phyloP scores from a whole-genome alignment of 37 sponge, comb jelly and placozoan genomes.

The Chondrilla cf. caribensis region DNA sequence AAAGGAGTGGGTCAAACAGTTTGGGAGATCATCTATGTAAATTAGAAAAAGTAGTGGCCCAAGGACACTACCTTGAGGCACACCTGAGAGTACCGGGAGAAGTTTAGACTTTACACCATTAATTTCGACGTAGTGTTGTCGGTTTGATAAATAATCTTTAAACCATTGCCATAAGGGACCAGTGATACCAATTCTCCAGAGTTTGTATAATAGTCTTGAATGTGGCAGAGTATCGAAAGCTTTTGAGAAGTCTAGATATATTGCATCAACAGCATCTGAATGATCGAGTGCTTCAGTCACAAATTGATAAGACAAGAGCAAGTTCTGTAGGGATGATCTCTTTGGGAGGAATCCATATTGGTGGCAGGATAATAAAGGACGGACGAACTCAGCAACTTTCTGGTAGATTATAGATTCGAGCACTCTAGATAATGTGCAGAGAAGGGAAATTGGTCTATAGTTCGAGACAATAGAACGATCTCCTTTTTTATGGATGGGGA shows the following conservation, averaged over 20 bases:
- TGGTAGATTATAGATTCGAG: no score
- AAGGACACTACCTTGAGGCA: slow-evolving; percentile 47
- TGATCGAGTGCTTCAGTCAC: slow-evolving; percentile 21
- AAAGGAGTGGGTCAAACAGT: not conserved
- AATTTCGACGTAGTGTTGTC: slow-evolving; percentile 17
- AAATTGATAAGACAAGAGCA: no score
- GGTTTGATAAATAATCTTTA: not conserved
- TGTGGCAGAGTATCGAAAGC: slow-evolving; percentile 46
- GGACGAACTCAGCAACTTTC: no score
- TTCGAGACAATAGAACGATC: no score
- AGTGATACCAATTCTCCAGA: slow-evolving; percentile 28
- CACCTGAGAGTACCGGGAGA: slow-evolving; percentile 13
- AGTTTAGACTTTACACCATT: slow-evolving; percentile 9
- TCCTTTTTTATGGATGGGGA: no score
- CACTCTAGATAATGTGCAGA: no score
- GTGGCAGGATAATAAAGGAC: no score
- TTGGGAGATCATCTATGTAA: slow-evolving; percentile 22
- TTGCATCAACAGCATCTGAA: not conserved
- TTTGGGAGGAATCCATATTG: no score
- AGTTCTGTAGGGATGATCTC: no score
- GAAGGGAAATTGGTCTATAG: no score
- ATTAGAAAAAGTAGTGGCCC: slow-evolving; percentile 41
- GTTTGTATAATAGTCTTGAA: slow-evolving; percentile 16
- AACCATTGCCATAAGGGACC: slow-evolving; percentile 28
- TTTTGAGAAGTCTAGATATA: slow-evolving; percentile 38